Conservation (phyloP, 2,113 vertebrate species). For the Cyphomyrus discorhynchus region DNA sequence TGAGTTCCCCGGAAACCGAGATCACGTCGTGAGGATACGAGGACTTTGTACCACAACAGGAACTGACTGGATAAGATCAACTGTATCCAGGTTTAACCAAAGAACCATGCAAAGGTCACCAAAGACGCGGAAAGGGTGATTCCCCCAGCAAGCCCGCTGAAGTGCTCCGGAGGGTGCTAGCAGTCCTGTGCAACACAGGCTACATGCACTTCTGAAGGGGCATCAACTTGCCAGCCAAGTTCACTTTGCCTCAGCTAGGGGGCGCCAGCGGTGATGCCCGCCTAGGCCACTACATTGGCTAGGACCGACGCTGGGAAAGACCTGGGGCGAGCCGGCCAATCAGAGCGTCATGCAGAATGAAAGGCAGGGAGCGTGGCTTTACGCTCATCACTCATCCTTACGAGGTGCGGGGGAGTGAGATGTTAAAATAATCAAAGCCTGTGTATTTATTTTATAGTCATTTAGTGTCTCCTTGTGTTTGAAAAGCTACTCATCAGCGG, state of each 20-base stretch:
- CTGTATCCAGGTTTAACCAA: neutral
- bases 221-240: neutral
- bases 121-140: neutral
- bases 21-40: neutral
- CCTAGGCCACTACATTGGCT: neutral
- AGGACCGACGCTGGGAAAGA: neutral
- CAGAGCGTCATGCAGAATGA: slow-evolving; percentile 15
- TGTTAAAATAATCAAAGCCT: neutral
- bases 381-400: neutral
- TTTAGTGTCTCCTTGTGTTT: neutral
- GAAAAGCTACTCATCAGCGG: neutral
- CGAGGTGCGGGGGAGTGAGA: neutral
- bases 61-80: neutral
- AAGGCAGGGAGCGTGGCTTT: slow-evolving; percentile 38
- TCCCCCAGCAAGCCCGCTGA: neutral
- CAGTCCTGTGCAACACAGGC: neutral
- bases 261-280: neutral
- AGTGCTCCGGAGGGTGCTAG: neutral
- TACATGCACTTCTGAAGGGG: neutral
- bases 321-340: slow-evolving; percentile 37
- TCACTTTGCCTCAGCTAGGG: neutral
- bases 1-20: neutral
- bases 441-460: neutral
- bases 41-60: neutral
- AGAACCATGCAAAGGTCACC: neutral